Evolutionary conservation across 1,140 invertebrate species (phyloP).

Genomic region (Lamellibrachia luymesi): DNA sequence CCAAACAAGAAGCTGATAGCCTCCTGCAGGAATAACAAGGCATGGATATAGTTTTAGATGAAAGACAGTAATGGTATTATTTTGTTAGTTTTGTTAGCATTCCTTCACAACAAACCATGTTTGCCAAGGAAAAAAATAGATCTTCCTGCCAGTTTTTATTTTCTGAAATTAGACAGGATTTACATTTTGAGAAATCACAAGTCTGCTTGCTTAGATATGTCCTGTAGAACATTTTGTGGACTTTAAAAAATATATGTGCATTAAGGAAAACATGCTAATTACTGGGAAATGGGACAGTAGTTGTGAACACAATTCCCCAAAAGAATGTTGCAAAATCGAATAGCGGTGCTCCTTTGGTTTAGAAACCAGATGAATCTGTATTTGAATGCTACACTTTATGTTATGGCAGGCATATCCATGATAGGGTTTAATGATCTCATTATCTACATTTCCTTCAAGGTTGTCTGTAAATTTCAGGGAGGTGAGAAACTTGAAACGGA

Average conservation of each 20-base stretch:
- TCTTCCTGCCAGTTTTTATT: background rate
- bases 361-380: too few species aligned
- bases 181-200: background rate
- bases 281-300: background rate
- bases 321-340: background rate
- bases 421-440: background rate
- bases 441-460: background rate
- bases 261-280: background rate
- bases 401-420: too few species aligned
- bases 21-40: background rate
- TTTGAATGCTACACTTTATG: too few species aligned
- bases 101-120: background rate
- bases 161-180: background rate
- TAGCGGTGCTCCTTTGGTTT: background rate
- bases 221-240: background rate
- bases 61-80: background rate
- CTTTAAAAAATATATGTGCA: background rate
- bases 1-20: too few species aligned
- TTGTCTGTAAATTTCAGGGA: background rate
- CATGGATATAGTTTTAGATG: background rate
- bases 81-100: background rate
- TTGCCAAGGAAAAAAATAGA: background rate
- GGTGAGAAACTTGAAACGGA: background rate
- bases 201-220: background rate
- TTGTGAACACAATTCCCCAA: background rate